Evolutionary conservation across 2,797 vertebrate genomes (phyloP).

Genomic region (Parambassis ranga): DNA sequence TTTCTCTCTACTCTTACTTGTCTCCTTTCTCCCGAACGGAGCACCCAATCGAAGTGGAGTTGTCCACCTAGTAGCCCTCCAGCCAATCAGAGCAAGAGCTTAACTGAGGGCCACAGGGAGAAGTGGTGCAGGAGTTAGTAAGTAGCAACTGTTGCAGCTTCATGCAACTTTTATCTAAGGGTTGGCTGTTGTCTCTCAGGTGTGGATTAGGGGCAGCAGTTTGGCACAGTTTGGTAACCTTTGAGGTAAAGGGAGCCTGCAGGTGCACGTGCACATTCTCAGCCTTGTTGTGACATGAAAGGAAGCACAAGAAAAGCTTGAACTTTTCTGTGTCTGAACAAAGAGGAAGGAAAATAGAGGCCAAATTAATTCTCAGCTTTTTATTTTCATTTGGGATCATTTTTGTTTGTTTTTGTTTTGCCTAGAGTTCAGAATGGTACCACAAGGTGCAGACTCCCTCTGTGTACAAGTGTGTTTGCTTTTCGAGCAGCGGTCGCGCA

Average conservation of each 20-base stretch:
- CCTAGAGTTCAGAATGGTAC: slow-evolving; percentile 69
- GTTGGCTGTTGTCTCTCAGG: slow-evolving; percentile 16
- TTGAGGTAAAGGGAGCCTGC: slow-evolving; percentile 12
- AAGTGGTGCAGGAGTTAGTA: slow-evolving; percentile 6
- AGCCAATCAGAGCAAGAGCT: slow-evolving; percentile 63
- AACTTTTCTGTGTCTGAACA: slow-evolving; percentile 65
- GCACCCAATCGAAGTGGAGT: slow-evolving; percentile 36
- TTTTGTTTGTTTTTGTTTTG: slow-evolving; percentile 73
- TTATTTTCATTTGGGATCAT: slow-evolving; percentile 62
- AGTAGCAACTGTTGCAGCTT: slow-evolving; percentile 27
- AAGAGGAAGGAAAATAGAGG: slow-evolving; percentile 48
- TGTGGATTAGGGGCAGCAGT: slow-evolving; percentile 5
- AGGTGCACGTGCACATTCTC: slow-evolving; percentile 33
- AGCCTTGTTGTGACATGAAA: slow-evolving; percentile 76
- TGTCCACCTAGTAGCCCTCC: slow-evolving; percentile 35
- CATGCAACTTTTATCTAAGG: slow-evolving; percentile 6
- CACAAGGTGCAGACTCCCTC: slow-evolving; percentile 72
- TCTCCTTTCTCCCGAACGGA: slow-evolving; percentile 17
- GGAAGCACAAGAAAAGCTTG: slow-evolving; percentile 91
- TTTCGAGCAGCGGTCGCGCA: slow-evolving; percentile 37
- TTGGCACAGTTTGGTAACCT: slow-evolving; percentile 3
- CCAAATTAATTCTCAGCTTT: slow-evolving; percentile 78
- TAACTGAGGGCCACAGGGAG: slow-evolving; percentile 22
- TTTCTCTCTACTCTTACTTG: slow-evolving; percentile 1
- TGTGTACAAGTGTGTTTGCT: slow-evolving; percentile 59